Evolutionary conservation across 2,888 invertebrate genomes (phyloP), one percentile per base, ranked within the genome.

Genomic region (Drosophila demipolita): DNA sequence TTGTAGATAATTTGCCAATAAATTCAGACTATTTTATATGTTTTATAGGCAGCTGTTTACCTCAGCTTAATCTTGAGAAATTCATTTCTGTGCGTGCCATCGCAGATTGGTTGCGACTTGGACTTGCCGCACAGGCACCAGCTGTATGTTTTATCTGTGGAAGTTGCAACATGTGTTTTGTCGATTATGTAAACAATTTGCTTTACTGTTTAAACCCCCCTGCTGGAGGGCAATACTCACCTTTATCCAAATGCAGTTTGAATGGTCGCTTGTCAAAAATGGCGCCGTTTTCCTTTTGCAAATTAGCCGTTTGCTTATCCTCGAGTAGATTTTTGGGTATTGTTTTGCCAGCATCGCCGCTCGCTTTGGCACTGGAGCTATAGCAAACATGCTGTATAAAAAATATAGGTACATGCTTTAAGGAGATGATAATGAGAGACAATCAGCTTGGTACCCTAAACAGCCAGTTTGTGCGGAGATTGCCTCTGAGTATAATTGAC

Each of bases 61-160:
- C 95, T 96, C 53, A 96, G 94, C 69, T 94, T 95, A 40, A 98
- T 95, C 93, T 96, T 96, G 3, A 97, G 94, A 81, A 95, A 96
- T 26, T 95, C 94, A 91, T 95, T 96, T 91, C 94, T 97, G 93
- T 99, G 99, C 0, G 97, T 97, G 20, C 97, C 97, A 94, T 99
- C 99, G 93, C 99, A 99, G 50, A 99, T 94, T 0, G 99, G 99
- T 94, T 99, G 99, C 32, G 93, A 95, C 91, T 97, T 97, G 73
- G 99, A 99, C 78, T 96, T 95, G 0, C 99, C 99, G 93, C 99
- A 99, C 0, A 97, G 94, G 92, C 99, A 99, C 99, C 99, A 99
- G 35, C 94, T 93, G 92, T 99, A 99, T 1, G 94, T 94, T 93
- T 97, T 97, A 42, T 95, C 96, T 93, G 61, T 65, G 42, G 32